Evolutionary conservation across 2,113 vertebrate species (phyloP), one percentile per base, ranked within the genome.

Genomic region (Corydoras sp.): DNA sequence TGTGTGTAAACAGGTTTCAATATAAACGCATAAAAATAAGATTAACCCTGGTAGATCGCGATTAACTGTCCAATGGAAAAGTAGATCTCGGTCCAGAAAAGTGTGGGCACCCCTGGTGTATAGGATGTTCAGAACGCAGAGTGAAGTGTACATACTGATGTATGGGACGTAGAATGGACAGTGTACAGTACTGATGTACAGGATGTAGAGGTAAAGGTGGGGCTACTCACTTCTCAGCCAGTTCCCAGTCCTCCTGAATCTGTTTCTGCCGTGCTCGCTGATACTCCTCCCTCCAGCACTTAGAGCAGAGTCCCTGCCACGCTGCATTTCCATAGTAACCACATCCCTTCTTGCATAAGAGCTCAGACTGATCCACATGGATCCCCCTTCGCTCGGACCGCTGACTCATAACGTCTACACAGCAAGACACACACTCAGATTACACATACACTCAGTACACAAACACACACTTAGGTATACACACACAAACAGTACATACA

Each of bases 321-420:
- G 90, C 94, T 4, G 91, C 88, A 79, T 98, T 98, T 75, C 97
- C 97, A 68, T 96, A 99, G 90, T 96, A 99, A 79, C 95, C 96
- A 60, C 97, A 99, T 86, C 97, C 96, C 83, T 99, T 99, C 83
- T 89, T 98, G 87, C 97, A 99, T 10, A 98, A 91, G 30, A 99
- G 89, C 69, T 99, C 96, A 0, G 97, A 98, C 76, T 98, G 96
- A 83, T 98, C 96, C 78, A 98, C 90, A 56, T 96, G 95, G 86
- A 99, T 98, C 62, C 93, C 95, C 58, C 95, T 82, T 71, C 96
- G 92, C 81, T 95, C 94, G 0, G 92, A 91, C 71, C 96, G 92
- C 74, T 94, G 91, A 87, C 84, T 97, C 93, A 93, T 98, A 69
- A 10, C 49, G 56, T 65, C 61, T 48, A 58, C 53, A 63, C 49